Evolutionary conservation across 2,113 vertebrate genomes (phyloP), one percentile per base, ranked within the genome.

Genomic region (human): DNA sequence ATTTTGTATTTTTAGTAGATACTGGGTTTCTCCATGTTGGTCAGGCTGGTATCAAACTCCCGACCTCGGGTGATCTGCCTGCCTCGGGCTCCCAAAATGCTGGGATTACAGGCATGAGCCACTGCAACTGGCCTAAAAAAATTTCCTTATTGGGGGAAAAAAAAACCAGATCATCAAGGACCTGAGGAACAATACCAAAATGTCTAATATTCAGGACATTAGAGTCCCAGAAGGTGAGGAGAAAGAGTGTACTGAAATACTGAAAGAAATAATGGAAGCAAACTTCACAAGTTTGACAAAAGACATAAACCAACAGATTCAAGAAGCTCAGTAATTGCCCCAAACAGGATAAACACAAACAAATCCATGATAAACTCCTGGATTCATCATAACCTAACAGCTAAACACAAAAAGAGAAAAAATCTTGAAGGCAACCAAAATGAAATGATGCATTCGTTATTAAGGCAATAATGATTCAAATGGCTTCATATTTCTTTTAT

Each of bases 401-500:
- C 22, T 90, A 82, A 93, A 85, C 89, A 70, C 61, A 82, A 86
- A 73, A 93, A 88, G 20, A 93, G 14, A 52, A 93, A 76, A 27
- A 76, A 38, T 57, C 30, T 23, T 78, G 25, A 79, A 85, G 88
- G 55, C 30, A 93, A 68, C 30, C 10, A 80, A 35, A 43, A 18
- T 79, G 86, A 95, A 79, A 89, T 72, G 40, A 80, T 73, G 23
- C 35, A 50, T 22, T 87, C 59, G 32, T 76, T 87, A 82, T 66
- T 86, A 88, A 83, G 38, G 32, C 14, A 95, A 88, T 45, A 93
- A 38, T 75, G 48, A 93, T 68, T 73, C 85, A 25, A 92, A 90
- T 86, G 64, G 64, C 48, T 93, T 57, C 85, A 76, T 89, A 96
- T 76, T 91, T 64, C 27, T 30, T 64, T 30, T 2, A 30, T 30